phyloP scores from a whole-genome alignment of 1,140 invertebrate genomes.

The Asbolus verrucosus region DNA sequence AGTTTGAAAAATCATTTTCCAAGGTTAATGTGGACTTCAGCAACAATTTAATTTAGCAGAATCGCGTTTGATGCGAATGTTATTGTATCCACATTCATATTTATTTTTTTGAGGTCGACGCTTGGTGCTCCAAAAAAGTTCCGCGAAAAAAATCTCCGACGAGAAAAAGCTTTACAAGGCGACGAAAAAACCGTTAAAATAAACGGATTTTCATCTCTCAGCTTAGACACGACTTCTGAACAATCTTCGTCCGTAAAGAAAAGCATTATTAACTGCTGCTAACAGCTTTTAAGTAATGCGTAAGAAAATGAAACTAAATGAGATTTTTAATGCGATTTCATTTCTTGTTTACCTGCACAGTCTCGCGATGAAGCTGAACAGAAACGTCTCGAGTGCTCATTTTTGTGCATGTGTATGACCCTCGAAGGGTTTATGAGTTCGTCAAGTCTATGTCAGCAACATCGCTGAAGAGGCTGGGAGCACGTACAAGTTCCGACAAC shows the following conservation, averaged over 20 bases:
- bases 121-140: neutral
- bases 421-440: neutral
- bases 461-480: slow-evolving; percentile 18
- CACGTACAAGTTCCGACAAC: slow-evolving; percentile 27
- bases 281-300: slow-evolving; percentile 4
- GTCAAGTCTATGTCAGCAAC: slow-evolving; percentile 21
- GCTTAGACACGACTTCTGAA: slow-evolving; percentile 3
- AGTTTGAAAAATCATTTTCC: too few relatives aligned
- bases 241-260: slow-evolving; percentile 8
- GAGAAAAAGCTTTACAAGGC: neutral
- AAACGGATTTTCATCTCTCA: slow-evolving; percentile 14
- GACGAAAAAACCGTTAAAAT: slow-evolving; percentile 17
- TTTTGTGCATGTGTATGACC: too few relatives aligned
- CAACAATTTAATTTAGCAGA: too few relatives aligned
- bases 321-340: slow-evolving; percentile 5
- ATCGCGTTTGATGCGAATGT: neutral
- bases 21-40: too few relatives aligned
- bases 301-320: slow-evolving; percentile 9
- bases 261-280: neutral
- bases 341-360: too few relatives aligned
- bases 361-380: too few relatives aligned
- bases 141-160: slow-evolving; percentile 1
- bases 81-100: neutral
- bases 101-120: neutral
- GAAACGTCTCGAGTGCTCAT: too few relatives aligned